Evolutionary conservation across 2,113 vertebrate species (phyloP).

Genomic region (Lophura nycthemera): DNA sequence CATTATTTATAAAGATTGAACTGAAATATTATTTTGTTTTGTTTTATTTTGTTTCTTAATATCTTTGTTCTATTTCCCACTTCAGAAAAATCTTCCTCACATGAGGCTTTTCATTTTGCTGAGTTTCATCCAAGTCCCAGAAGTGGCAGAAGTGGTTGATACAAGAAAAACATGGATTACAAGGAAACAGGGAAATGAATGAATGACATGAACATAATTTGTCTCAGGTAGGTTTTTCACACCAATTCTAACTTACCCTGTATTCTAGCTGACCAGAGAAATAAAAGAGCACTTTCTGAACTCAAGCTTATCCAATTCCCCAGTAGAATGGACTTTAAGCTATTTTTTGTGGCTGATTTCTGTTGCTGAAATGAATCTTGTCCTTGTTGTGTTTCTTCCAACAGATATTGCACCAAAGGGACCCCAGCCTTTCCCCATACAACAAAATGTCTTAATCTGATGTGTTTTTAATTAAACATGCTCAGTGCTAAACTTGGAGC

Average conservation of each 20-base stretch:
- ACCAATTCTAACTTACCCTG: neutral
- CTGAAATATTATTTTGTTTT: neutral
- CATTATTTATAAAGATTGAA: neutral
- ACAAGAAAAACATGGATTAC: neutral
- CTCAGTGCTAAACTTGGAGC: neutral
- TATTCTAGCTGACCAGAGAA: neutral
- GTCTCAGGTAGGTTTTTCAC: conserved; percentile 17
- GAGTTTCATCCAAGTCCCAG: neutral
- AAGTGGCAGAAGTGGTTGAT: neutral
- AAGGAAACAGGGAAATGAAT: conserved; percentile 21
- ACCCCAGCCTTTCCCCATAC: neutral
- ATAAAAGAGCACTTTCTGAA: neutral
- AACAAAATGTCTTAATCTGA: conserved; percentile 54
- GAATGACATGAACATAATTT: conserved; percentile 19
- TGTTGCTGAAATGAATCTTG: neutral
- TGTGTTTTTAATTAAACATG: conserved; percentile 51
- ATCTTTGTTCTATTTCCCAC: neutral
- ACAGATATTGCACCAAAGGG: neutral
- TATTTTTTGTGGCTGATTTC: conserved; percentile 1
- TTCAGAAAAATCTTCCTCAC: neutral
- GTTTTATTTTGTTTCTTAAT: neutral
- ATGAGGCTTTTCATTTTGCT: neutral
- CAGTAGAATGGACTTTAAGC: neutral
- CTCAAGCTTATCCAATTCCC: neutral
- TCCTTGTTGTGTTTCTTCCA: conserved; percentile 10